Evolutionary conservation across 2,888 invertebrate species (phyloP).

Genomic region (Polyploca ridens): DNA sequence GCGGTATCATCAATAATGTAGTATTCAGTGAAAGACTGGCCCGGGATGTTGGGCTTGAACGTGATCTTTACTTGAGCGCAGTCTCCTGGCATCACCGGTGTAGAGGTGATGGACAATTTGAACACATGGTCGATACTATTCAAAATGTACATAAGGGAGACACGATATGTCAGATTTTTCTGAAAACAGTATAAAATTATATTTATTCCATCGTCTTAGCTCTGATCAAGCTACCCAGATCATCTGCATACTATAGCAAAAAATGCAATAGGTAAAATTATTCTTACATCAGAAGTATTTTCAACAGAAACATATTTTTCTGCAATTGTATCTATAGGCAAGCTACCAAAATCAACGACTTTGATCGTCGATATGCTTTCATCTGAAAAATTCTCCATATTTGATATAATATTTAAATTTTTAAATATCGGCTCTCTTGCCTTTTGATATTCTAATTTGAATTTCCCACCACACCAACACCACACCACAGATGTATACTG

Average conservation of each 20-base stretch:
- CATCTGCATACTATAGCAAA: neutral
- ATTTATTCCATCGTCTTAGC: neutral
- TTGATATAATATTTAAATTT: constrained; percentile 5
- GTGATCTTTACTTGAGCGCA: constrained; percentile 54
- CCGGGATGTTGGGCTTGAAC: constrained; percentile 65
- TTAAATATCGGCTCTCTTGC: neutral
- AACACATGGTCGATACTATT: constrained; percentile 74
- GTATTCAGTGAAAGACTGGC: constrained; percentile 74
- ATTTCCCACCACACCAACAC: too few relatives aligned
- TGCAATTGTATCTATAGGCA: constrained; percentile 61
- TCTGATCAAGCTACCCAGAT: neutral
- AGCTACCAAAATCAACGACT: constrained; percentile 66
- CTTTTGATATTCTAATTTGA: neutral
- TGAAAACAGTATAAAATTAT: constrained; percentile 38
- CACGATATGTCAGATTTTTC: constrained; percentile 59
- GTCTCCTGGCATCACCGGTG: constrained; percentile 55
- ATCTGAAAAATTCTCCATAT: constrained; percentile 49
- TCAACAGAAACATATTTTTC: constrained; percentile 59
- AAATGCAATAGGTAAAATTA: neutral
- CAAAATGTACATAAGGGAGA: constrained; percentile 64
- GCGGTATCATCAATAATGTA: constrained; percentile 67
- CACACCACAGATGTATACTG: neutral
- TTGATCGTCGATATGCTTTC: constrained; percentile 53
- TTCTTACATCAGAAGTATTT: constrained; percentile 60
- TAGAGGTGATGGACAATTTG: constrained; percentile 57